Evolutionary conservation across 2,113 vertebrate genomes (phyloP), one percentile per base, ranked within the genome.

Genomic region (Elephantulus edwardii): DNA sequence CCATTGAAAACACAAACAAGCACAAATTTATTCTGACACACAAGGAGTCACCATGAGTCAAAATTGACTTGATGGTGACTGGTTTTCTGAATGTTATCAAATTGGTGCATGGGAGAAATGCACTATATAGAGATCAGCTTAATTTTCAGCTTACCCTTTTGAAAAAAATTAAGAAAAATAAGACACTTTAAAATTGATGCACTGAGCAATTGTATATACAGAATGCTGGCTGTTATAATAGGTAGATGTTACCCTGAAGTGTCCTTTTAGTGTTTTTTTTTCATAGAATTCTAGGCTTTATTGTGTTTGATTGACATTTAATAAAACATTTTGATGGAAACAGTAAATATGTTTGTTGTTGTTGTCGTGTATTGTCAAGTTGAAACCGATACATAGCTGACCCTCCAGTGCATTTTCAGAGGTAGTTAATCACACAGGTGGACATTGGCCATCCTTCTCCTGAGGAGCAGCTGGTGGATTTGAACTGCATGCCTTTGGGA

Each of bases 101-200:
- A 62, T 60, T 76, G 8, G 38, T 38, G 66, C 10, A 87, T 84
- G 71, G 89, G 58, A 91, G 22, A 91, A 94, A 92, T 92, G 46
- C 74, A 91, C 40, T 81, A 62, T 75, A 64, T 80, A 80, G 20
- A 88, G 40, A 87, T 16, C 30, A 90, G 81, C 33, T n/a, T 17
- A 46, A 74, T 58, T 89, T 92, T 91, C 75, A 89, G 30, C 40
- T 75, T 38, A 85, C 28, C 30, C 44, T 89, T 87, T 48, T 56
- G 74, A 50, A 83, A 4, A 91, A 83, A 70, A 10, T 72, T 28
- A 95, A 92, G 81, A 94, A 95, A 95, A 94, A 82, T 89, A 91
- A 94, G 77, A 26, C 6, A 87, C 74, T 93, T 89, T 93, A 92
- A 96, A 92, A 86, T 85, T 79, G 68, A 94, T 93, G 75, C 92